These are phyloP conservation scores for Notarius lentiginosus DNA, from an alignment of 2,113 vertebrate genomes.

Conservation along the genomic window DNA sequence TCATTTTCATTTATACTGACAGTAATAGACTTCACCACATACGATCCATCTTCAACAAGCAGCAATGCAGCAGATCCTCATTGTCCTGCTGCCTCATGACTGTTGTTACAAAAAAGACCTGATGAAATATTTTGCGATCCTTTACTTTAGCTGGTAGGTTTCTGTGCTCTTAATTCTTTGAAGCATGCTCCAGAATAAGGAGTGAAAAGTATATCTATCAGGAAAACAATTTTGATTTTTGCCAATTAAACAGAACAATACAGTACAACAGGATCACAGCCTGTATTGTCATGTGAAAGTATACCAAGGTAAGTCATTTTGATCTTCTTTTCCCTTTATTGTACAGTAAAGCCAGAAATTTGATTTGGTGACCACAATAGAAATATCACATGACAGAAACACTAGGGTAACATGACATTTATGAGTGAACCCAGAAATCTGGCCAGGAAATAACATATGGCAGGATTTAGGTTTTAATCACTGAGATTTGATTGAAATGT, in stretches of 20 bases:
- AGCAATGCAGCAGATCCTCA: not conserved
- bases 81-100: no score
- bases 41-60: no score
- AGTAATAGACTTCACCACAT: not conserved
- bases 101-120: no score
- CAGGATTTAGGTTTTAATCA: not conserved
- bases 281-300: not conserved
- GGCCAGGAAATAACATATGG: not conserved
- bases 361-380: not conserved
- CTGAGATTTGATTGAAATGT: not conserved
- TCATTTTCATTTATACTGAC: not conserved
- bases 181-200: not conserved
- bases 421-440: not conserved
- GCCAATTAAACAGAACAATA: not conserved
- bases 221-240: not conserved
- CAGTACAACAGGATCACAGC: not conserved
- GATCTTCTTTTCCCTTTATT: not conserved
- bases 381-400: not conserved
- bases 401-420: not conserved
- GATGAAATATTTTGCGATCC: no score
- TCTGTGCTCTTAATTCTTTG: not conserved
- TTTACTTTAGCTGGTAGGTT: not conserved
- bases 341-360: not conserved
- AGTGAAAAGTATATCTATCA: not conserved
- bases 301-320: not conserved